Percentiles rank a stretch among this genome's conserved stretches.
Evolutionary conservation across 2,113 vertebrate species (phyloP).

Genomic region (Macrotis lagotis): DNA sequence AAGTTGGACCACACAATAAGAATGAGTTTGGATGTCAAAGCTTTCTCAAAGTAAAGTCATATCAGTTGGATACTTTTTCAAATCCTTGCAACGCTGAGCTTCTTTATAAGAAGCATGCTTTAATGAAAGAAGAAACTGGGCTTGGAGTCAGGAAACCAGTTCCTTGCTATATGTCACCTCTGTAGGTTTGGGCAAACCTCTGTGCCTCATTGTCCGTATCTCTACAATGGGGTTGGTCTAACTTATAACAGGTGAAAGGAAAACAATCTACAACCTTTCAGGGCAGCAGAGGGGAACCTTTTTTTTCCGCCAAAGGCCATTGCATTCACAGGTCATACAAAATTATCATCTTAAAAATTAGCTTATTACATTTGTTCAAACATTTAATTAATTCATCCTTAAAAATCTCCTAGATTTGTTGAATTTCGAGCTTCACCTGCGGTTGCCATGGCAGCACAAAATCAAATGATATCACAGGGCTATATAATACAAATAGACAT

Average conservation of each 20-base stretch:
- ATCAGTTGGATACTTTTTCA: not conserved
- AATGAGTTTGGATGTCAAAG: not conserved
- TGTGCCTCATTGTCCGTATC: not conserved
- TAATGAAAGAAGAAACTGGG: not conserved
- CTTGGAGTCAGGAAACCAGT: not conserved
- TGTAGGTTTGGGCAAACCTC: not conserved
- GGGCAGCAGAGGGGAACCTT: too few relatives aligned
- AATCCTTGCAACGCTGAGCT: not conserved
- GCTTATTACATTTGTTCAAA: too few relatives aligned
- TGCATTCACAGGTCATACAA: too few relatives aligned
- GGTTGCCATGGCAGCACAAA: too few relatives aligned
- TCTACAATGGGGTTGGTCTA: not conserved
- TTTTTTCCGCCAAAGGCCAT: too few relatives aligned
- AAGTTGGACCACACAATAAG: not conserved
- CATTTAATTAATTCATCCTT: too few relatives aligned
- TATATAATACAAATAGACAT: not conserved
- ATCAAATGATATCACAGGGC: too few relatives aligned
- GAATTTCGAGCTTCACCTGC: too few relatives aligned
- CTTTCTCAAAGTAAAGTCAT: not conserved
- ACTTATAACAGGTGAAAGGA: not conserved
- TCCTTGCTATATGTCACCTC: not conserved
- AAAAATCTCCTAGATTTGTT: too few relatives aligned
- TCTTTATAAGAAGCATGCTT: not conserved
- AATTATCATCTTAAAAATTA: too few relatives aligned
- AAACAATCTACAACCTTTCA: not conserved